Evolutionary conservation across 1,140 invertebrate genomes (phyloP), one percentile per base, ranked within the genome.

Genomic region (Cephus cinctus): DNA sequence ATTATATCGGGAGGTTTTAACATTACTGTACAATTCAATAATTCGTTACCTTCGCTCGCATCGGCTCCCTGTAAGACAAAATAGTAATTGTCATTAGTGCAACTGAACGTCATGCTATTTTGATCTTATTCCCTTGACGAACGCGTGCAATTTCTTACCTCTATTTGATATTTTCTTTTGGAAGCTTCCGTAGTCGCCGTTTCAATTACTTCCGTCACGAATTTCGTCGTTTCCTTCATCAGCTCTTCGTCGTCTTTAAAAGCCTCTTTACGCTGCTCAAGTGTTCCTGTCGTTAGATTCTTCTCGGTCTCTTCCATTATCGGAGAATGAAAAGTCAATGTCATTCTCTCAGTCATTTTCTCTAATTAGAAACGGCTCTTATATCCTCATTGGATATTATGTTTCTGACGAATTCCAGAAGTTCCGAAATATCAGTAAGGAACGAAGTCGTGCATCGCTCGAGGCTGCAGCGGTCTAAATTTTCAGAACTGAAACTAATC

Each of bases 211-310:
- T 75, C 73, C 16, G 61, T 62, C 2, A 75, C 64, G 46, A 76
- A 76, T 56, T 69, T 71, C 2, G 57, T 72, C 0, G 73, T 75
- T 54, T 75, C 71, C 38, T 59, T 66, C 73, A 75, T 75, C 3
- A 76, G 61, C 25, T 76, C 71, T 25, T 72, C 68, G 44, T 76
- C 71, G 21, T 67, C 64, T 39, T 67, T 76, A 40, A 76, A 76
- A n/a, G 69, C 70, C 6, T 69, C 69, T 40, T 73, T 75, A 15
- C 68, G 61, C 21, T 75, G 57, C 32, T 76, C 71, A 1, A 75
- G 47, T 16, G 51, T 68, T 4, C 66, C 69, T 1, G 47, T 57
- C 42, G 63, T 57, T 5, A 72, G 40, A 44, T 65, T 65, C 44
- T 57, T 65, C 40, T 67, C 68, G 22, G 63, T 59, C n/a, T 71